phyloP scores from a whole-genome alignment of 2,888 invertebrate genomes.

The Agrochola lychnidis region DNA sequence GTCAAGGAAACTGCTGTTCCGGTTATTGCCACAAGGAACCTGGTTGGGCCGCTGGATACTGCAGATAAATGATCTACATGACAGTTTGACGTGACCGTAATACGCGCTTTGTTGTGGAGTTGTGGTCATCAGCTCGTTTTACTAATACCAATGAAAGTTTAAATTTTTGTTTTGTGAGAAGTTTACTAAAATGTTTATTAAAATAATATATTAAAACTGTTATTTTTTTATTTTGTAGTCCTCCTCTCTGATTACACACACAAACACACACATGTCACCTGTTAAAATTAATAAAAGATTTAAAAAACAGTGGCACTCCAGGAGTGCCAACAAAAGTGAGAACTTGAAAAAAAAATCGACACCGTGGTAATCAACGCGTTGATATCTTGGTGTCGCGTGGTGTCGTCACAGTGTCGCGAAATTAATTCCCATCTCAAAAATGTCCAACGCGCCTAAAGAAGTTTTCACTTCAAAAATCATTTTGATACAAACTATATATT shows the following conservation, averaged over 20 bases:
- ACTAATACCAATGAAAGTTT: neutral
- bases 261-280: too few species aligned
- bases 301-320: too few species aligned
- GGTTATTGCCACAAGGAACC: conserved; percentile 6
- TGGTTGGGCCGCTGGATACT: conserved; percentile 6
- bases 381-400: too few species aligned
- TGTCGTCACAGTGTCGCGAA: too few species aligned
- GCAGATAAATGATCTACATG: neutral
- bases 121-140: neutral
- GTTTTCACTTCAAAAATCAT: too few species aligned
- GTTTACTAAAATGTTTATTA: neutral
- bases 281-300: neutral
- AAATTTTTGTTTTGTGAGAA: neutral
- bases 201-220: neutral
- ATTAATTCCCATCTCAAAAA: too few species aligned
- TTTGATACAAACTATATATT: too few species aligned
- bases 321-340: too few species aligned
- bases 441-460: too few species aligned
- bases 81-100: neutral
- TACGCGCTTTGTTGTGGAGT: neutral
- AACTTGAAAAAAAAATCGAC: too few species aligned
- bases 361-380: too few species aligned
- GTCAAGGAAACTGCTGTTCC: conserved; percentile 16
- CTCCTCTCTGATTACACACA: too few species aligned
- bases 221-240: neutral